phyloP scores from a whole-genome alignment of 2,113 vertebrate genomes.

The Poecilia latipinna region DNA sequence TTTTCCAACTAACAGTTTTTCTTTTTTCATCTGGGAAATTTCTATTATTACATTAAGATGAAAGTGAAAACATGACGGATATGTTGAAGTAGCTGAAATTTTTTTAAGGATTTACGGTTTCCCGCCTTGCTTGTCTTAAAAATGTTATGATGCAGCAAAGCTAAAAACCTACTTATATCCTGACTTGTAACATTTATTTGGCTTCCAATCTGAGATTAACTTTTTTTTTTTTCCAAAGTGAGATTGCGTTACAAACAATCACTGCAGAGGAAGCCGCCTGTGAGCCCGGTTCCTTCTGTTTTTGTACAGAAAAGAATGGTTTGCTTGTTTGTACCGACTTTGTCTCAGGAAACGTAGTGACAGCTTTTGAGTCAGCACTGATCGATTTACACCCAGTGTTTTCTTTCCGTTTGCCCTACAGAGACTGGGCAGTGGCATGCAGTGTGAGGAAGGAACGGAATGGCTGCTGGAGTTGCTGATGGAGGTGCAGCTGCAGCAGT shows the following conservation, averaged over 20 bases:
- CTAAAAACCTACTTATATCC: not conserved
- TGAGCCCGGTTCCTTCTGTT: constrained; percentile 26
- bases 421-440: constrained; percentile 87
- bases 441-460: constrained; percentile 92
- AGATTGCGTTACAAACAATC: not conserved
- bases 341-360: not conserved
- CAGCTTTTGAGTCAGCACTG: constrained; percentile 2
- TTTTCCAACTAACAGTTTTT: too few species aligned
- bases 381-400: not conserved
- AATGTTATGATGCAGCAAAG: not conserved
- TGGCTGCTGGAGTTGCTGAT: constrained; percentile 94
- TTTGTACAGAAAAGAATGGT: constrained; percentile 24
- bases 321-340: constrained; percentile 7
- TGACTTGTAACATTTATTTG: too few species aligned
- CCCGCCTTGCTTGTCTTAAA: not conserved
- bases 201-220: too few species aligned
- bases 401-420: constrained; percentile 14
- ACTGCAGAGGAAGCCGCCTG: constrained; percentile 1
- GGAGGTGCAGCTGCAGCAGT: constrained; percentile 96
- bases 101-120: not conserved
- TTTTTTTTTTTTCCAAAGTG: not conserved
- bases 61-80: not conserved
- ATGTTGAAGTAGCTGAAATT: not conserved
- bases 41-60: not conserved
- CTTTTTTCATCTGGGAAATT: too few species aligned